Evolutionary conservation across 2,113 vertebrate species (phyloP), one percentile per base, ranked within the genome.

Genomic region (Opisthocomus hoazin): DNA sequence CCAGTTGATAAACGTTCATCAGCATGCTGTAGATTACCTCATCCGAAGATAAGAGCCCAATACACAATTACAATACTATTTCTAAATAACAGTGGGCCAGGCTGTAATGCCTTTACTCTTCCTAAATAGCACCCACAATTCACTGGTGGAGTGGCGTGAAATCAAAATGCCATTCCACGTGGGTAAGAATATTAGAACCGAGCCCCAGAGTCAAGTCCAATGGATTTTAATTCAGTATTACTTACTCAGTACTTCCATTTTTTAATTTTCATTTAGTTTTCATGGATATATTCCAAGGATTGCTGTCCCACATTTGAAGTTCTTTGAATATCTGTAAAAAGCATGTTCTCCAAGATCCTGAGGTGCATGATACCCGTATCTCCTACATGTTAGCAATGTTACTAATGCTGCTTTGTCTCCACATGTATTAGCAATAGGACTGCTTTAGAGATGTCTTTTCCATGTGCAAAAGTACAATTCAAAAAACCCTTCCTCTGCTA

Each of bases 31-130:
- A 94, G 94, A 93, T 97, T 94, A 96, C 93, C 93, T 95, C 97
- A 96, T 90, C 65, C 57, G 65, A 46, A 96, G 96, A 97, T 97
- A 97, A 97, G 96, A 94, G 91, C 94, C 92, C 95, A 96, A 91
- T 96, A 94, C 81, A 96, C 94, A 95, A 96, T 96, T 96, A 58
- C 58, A 87, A 77, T 96, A 94, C 93, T 93, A 80, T 96, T 96
- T 96, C 94, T 91, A 93, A 96, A 93, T 93, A 96, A 85, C 87
- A 87, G 81, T 80, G 75, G 93, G 87, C 77, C 74, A 70, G 66
- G 82, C 43, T 94, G 74, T 54, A 84, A 94, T 93, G 37, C 53
- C 86, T 92, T 71, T 82, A 9, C 79, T 86, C 46, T 87, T 91
- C 87, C 78, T 70, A 57, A 86, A 56, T 6, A 75, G 77, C 37